Base-by-base conservation (phyloP, 2,113 vertebrate species). In the Zeus faber region DNA sequence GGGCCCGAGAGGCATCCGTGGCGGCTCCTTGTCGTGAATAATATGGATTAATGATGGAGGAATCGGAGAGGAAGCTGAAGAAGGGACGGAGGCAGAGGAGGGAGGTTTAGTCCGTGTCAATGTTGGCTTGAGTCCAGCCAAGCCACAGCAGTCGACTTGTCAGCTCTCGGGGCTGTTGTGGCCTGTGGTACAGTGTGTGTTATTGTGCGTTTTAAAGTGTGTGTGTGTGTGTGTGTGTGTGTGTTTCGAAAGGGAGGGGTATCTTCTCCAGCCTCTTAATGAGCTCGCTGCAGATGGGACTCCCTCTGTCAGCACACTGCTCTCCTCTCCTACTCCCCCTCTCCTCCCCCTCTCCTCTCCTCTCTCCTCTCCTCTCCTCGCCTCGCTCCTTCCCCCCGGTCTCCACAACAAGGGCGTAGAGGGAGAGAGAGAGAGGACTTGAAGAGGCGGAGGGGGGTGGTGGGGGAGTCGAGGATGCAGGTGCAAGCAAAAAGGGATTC, bases 231-330 rank as follows among this genome's bases (percentile, higher is more conserved):
- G 21, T 9, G 47, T 29, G 41, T 33, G 23, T 16, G 72, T 62
- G 64, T 74, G 69, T 51, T 59, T 67, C 21, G 4, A 17, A 11
- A 39, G 21, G 50, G 48, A 37, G 21, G 40, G 33, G 52, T 62
- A 60, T 75, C 66, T 56, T 70, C 70, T 70, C 65, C 67, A 57
- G 43, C 73, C 72, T 52, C 67, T 76, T 83, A 83, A 84, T 81
- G 80, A 83, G 78, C 76, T 61, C 6, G 33, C 74, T 80, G 70
- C 78, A 77, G 72, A 80, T 80, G 80, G 81, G 78, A 74, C 80
- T 80, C 60, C 67, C 81, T 85, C 80, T 77, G 73, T 83, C 73
- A 72, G 63, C n/a, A n/a, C 49, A 7, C 62, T 51, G 25, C 57
- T 54, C 55, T 51, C 55, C 65, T 33, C 41, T 47, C 44, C 45